These are phyloP conservation scores for Chloroceryle aenea DNA, from an alignment of 2,113 vertebrate genomes.

Conservation along the genomic window DNA sequence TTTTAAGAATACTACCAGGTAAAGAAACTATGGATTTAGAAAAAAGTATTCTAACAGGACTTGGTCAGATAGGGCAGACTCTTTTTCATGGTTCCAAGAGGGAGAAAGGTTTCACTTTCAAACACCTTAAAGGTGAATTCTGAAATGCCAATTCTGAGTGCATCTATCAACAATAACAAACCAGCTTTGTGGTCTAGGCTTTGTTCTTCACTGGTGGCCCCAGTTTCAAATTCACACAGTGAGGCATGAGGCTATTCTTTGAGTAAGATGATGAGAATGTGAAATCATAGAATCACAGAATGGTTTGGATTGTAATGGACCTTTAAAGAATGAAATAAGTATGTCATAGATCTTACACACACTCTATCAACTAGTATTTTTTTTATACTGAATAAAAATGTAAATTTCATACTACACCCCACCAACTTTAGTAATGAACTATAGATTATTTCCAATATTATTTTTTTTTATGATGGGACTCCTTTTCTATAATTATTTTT, in stretches of 20 bases:
- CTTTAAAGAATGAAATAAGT: background rate
- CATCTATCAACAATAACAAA: background rate
- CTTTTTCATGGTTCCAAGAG: background rate
- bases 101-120: background rate
- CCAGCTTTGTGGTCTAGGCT: background rate
- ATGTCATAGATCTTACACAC: background rate
- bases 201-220: background rate
- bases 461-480: background rate
- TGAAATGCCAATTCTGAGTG: background rate
- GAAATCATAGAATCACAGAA: background rate
- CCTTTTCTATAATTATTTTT: background rate
- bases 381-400: background rate
- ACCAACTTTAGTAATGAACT: background rate
- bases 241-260: background rate
- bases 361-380: background rate
- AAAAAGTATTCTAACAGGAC: rapidly evolving
- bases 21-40: background rate
- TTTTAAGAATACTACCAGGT: rapidly evolving
- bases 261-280: background rate
- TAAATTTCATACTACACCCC: background rate
- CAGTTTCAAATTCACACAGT: background rate
- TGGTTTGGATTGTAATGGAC: background rate
- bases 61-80: rapidly evolving
- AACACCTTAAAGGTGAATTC: background rate
- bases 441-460: background rate